These are phyloP conservation scores for Grus americana DNA, from an alignment of 2,113 vertebrate species.

Conservation along the genomic window DNA sequence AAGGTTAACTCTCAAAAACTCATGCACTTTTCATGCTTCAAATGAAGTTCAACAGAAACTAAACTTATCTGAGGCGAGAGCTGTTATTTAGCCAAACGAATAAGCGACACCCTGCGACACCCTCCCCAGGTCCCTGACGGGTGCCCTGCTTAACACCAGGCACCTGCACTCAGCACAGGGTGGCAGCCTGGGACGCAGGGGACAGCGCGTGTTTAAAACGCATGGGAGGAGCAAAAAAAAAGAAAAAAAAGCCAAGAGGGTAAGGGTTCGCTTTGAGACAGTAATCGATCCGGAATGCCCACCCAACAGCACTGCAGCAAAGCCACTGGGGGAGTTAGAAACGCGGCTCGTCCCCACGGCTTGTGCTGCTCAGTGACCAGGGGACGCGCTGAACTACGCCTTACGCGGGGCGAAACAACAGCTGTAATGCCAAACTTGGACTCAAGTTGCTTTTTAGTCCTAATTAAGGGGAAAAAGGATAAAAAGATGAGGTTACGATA, in stretches of 20 bases:
- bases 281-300: no score
- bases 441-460: neutral
- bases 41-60: neutral
- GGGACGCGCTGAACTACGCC: neutral
- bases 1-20: neutral
- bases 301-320: neutral
- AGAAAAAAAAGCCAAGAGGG: rapidly evolving
- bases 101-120: rapidly evolving
- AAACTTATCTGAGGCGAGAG: neutral
- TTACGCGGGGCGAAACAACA: neutral
- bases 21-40: neutral
- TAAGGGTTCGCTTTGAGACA: neutral
- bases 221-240: neutral
- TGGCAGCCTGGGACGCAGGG: neutral
- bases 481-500: neutral
- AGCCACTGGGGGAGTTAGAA: neutral
- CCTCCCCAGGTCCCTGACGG: neutral
- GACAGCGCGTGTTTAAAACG: neutral
- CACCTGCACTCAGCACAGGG: rapidly evolving
- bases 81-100: neutral
- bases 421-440: no score
- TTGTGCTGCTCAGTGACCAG: neutral
- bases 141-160: neutral
- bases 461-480: neutral
- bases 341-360: neutral